phyloP scores from a whole-genome alignment of 2,888 invertebrate species.

The Zelleria hepariella region DNA sequence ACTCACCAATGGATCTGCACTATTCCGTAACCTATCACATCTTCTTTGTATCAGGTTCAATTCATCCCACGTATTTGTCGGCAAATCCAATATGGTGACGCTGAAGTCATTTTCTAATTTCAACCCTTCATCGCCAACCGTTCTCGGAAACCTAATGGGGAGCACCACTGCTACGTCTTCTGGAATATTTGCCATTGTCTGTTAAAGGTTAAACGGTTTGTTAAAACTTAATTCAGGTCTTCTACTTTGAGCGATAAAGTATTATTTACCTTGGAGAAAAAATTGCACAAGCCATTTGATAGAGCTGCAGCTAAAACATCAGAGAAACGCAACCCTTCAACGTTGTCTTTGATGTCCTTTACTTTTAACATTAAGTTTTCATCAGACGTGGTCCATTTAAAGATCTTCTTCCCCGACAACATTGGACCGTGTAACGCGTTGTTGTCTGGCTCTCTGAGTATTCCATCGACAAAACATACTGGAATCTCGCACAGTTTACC shows the following conservation, averaged over 20 bases:
- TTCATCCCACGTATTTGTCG: slow-evolving; percentile 28
- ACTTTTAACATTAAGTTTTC: slow-evolving; percentile 41
- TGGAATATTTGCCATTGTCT: slow-evolving; percentile 32
- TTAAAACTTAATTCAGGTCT: not conserved
- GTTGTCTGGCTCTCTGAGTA: slow-evolving; percentile 38
- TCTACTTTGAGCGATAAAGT: not conserved
- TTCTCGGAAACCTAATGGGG: slow-evolving; percentile 33
- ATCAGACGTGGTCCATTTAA: slow-evolving; percentile 44
- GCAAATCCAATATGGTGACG: slow-evolving; percentile 57
- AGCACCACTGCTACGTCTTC: slow-evolving; percentile 38
- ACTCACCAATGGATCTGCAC: slow-evolving; percentile 57
- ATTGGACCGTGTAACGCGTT: slow-evolving; percentile 54
- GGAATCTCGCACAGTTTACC: slow-evolving; percentile 29
- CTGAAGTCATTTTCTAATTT: slow-evolving; percentile 59
- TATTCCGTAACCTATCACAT: slow-evolving; percentile 36
- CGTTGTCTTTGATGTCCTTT: slow-evolving; percentile 37
- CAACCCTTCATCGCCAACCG: slow-evolving; percentile 17
- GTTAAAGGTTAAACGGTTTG: slow-evolving; percentile 16
- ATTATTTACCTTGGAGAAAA: slow-evolving; percentile 40
- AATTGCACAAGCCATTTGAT: slow-evolving; percentile 55
- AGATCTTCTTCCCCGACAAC: slow-evolving; percentile 51
- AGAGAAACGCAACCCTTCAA: slow-evolving; percentile 43
- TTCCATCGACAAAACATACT: slow-evolving; percentile 30
- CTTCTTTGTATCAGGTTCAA: slow-evolving; percentile 33
- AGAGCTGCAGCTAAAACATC: slow-evolving; percentile 60